Conservation (phyloP, 92 coral and sea anemone genomes). For the Phenganax marumi region DNA sequence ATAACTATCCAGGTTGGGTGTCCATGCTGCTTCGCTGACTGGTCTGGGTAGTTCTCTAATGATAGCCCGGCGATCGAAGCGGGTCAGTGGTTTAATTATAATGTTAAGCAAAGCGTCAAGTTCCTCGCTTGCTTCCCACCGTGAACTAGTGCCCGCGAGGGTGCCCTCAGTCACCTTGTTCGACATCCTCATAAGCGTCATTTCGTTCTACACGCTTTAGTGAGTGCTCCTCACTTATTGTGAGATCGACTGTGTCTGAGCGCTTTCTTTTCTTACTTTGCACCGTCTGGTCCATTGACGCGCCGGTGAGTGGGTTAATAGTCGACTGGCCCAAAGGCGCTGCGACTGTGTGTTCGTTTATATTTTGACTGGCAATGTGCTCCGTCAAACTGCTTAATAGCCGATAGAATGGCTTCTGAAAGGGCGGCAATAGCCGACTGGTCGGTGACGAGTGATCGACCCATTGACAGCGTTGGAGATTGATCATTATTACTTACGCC, state of each 20-base stretch:
- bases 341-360: constrained; percentile 19
- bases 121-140: constrained; percentile 57
- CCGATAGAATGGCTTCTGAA: constrained; percentile 45
- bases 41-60: constrained; percentile 52
- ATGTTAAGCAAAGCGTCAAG: constrained; percentile 44
- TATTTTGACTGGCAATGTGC: not conserved
- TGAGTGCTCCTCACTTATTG: constrained; percentile 1
- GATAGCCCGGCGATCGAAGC: constrained; percentile 48
- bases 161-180: constrained; percentile 41
- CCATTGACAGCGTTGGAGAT: constrained; percentile 44
- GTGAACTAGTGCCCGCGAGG: constrained; percentile 9
- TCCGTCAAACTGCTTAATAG: constrained; percentile 36
- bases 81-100: constrained; percentile 39
- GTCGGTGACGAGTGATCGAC: constrained; percentile 53
- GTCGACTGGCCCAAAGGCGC: constrained; percentile 35
- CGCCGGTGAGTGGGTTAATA: constrained; percentile 10
- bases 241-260: constrained; percentile 33
- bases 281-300: constrained; percentile 51
- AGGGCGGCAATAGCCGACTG: constrained; percentile 40
- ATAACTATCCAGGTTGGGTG: constrained; percentile 38
- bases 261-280: constrained; percentile 4
- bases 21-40: constrained; percentile 42
- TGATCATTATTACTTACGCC: constrained; percentile 43
- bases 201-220: not conserved
- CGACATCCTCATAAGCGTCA: not conserved